Base-by-base conservation (phyloP, 2,797 vertebrate genomes). In the Macropodus opercularis region DNA sequence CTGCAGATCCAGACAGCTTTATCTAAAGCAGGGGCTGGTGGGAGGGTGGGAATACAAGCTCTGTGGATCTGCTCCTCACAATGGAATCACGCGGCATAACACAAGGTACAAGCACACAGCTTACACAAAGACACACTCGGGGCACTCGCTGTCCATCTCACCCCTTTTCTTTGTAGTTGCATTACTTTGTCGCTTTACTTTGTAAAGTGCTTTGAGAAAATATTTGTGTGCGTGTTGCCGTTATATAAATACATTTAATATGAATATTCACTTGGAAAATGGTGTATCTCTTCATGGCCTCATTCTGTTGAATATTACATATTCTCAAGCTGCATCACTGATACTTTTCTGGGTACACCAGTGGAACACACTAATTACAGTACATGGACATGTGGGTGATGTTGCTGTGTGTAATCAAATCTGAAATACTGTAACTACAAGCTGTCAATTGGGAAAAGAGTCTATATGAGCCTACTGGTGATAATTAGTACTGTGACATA, bases 41-140 rank as follows among this genome's bases (percentile, higher is more conserved):
- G 74, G 72, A 73, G 67, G 69, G 62, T 63, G 85, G 78, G 75
- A 69, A 73, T 81, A 89, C 81, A 87, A 79, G 80, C 84, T 78
- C 63, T 10, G 43, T 67, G 65, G 85, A 77, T 80, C 77, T 69
- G 32, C 64, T 65, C 61, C 42, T 58, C 75, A 90, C 90, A 90
- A 90, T 87, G 84, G 85, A 88, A 87, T 87, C 87, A 89, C 81
- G 48, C 70, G 54, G 81, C 87, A 89, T 84, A 80, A 84, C 85
- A 77, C 69, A 83, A 34, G 63, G 71, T 85, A 88, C 87, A 87
- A 89, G 52, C 69, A 19, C 52, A 59, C 27, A 67, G 44, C 48
- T 51, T 15, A 52, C 72, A 86, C 76, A 84, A 81, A 81, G 81
- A 77, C 71, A 34, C 64, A 48, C 49, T n/a, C 26, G 47, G 54